A percentile compares a stretch with the other conserved stretches of the same genome.
These are phyloP conservation scores for Dicrostonyx torquatus DNA, from an alignment of 2,797 vertebrate genomes.

Conservation along the genomic window DNA sequence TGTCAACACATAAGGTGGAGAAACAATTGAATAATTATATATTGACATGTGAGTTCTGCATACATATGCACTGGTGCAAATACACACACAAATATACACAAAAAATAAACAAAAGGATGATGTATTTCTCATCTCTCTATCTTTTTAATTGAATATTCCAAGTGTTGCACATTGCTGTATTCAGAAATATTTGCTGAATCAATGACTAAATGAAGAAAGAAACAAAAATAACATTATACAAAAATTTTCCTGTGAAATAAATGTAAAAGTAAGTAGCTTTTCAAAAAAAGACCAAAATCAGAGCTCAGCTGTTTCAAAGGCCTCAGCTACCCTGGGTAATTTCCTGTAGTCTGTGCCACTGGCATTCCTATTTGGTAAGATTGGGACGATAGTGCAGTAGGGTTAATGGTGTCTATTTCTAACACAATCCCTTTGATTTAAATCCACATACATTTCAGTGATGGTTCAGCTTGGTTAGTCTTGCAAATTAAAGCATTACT, in stretches of 20 bases:
- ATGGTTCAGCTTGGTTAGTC: conserved; percentile 69
- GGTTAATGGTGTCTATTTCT: conserved; percentile 64
- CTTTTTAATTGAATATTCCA: background rate
- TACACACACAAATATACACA: background rate
- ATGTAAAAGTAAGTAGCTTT: background rate
- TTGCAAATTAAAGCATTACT: conserved; percentile 70
- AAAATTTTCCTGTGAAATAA: background rate
- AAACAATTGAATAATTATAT: background rate
- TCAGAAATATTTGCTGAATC: conserved; percentile 34
- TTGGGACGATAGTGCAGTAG: conserved; percentile 7
- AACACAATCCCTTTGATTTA: conserved; percentile 69
- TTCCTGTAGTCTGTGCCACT: conserved; percentile 24
- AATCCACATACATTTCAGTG: conserved; percentile 61
- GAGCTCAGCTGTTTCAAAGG: background rate
- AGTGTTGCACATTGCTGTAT: background rate
- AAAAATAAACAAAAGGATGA: background rate
- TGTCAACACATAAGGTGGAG: background rate
- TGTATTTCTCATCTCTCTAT: conserved; percentile 6
- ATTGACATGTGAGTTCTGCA: background rate
- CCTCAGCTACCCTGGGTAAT: background rate
- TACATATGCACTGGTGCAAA: background rate
- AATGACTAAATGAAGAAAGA: background rate
- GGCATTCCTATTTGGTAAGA: conserved; percentile 15
- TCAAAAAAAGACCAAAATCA: background rate
- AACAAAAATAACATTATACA: conserved; percentile 9